These are phyloP conservation scores for Megaceryle alcyon DNA, from an alignment of 2,797 vertebrate genomes.

Conservation along the genomic window DNA sequence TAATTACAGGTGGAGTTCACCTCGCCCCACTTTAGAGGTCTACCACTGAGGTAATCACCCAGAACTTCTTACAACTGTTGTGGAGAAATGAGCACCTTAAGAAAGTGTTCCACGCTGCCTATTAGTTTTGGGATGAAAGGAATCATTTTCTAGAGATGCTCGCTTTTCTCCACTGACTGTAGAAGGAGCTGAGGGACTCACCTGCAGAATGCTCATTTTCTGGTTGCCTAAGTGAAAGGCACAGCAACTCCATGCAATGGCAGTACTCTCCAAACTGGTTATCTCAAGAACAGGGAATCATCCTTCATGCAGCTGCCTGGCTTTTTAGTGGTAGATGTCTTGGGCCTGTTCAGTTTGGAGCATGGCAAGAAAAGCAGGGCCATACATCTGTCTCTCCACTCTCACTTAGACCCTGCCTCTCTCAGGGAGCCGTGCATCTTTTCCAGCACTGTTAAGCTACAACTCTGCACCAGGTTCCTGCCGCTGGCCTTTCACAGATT, in stretches of 20 bases:
- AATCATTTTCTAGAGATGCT: background rate
- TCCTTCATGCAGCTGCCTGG: fast-evolving
- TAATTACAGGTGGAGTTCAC: background rate
- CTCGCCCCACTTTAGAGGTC: background rate
- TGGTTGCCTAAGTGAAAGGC: background rate
- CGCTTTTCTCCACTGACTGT: background rate
- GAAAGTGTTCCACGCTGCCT: background rate
- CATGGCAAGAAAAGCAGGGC: background rate
- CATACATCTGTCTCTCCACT: background rate
- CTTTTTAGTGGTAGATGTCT: background rate
- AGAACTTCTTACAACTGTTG: background rate
- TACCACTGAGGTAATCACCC: background rate
- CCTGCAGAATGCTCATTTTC: background rate
- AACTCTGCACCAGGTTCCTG: background rate
- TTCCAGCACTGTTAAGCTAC: background rate
- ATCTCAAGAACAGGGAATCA: background rate
- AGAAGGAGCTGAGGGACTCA: background rate
- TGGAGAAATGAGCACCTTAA: background rate
- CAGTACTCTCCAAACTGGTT: background rate
- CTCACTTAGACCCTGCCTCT: background rate
- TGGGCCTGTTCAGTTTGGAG: background rate
- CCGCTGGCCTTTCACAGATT: background rate
- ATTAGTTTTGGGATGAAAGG: background rate
- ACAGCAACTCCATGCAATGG: background rate
- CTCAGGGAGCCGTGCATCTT: background rate